These are phyloP conservation scores for Dicrostonyx torquatus DNA, from an alignment of 2,797 vertebrate species.

Conservation along the genomic window DNA sequence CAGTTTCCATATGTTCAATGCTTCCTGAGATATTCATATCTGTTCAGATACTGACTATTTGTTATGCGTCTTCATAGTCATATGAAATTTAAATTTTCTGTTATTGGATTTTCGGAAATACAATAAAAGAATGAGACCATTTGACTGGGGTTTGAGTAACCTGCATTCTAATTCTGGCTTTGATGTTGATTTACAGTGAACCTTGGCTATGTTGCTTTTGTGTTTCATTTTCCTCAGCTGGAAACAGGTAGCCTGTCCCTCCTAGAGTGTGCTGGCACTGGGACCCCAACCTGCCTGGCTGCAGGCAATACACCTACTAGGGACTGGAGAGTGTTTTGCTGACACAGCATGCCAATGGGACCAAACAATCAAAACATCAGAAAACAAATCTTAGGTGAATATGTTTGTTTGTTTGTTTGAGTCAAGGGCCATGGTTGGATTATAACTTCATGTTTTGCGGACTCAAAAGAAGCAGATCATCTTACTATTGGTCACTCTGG, in stretches of 20 bases:
- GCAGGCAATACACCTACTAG: neutral
- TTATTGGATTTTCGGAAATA: constrained; percentile 31
- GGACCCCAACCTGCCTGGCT: neutral
- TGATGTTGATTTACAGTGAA: neutral
- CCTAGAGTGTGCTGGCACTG: neutral
- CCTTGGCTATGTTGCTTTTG: neutral
- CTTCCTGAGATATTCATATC: constrained; percentile 51
- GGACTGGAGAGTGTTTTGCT: neutral
- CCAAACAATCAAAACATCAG: neutral
- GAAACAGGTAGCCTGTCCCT: neutral
- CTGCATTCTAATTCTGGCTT: neutral
- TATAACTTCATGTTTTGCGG: neutral
- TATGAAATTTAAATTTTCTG: constrained; percentile 39
- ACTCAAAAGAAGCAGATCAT: neutral
- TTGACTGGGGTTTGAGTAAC: neutral
- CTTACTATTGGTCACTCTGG: neutral
- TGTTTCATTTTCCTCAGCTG: neutral
- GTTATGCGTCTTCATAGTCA: neutral
- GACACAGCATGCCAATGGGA: neutral
- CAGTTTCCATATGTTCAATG: constrained; percentile 51
- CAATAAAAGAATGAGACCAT: constrained; percentile 1
- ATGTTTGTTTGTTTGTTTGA: neutral
- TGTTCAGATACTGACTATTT: neutral
- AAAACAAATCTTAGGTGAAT: neutral
- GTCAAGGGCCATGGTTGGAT: neutral